These are phyloP conservation scores for Sorex fumeus DNA, from an alignment of 2,113 vertebrate species.

Conservation along the genomic window DNA sequence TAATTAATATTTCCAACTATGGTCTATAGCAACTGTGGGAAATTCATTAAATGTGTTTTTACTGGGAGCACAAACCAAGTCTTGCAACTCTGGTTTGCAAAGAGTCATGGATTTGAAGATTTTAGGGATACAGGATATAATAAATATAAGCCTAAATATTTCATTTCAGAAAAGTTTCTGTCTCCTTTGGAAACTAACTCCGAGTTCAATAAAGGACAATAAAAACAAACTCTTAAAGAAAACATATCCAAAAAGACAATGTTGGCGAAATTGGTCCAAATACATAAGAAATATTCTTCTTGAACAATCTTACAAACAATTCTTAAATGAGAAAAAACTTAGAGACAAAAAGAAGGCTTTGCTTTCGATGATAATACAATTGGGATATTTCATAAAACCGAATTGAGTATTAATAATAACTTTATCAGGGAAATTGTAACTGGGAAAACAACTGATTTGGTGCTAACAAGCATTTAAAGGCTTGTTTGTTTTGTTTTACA, in stretches of 20 bases:
- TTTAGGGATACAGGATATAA: background rate
- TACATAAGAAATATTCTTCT: background rate
- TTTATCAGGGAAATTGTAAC: background rate
- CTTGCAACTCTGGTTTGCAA: background rate
- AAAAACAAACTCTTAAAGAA: background rate
- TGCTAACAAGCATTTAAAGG: background rate
- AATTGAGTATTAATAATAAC: background rate
- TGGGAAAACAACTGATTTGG: background rate
- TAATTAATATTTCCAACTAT: too few relatives aligned
- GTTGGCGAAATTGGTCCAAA: background rate
- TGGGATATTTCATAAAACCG: slow-evolving; percentile 11
- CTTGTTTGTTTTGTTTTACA: background rate
- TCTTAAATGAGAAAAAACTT: background rate
- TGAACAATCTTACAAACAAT: background rate
- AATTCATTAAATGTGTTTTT: background rate
- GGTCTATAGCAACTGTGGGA: background rate
- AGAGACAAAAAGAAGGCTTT: background rate
- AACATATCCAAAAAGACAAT: background rate
- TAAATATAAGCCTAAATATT: background rate
- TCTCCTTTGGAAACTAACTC: too few relatives aligned
- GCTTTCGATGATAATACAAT: background rate
- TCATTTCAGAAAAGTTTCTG: too few relatives aligned
- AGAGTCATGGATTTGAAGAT: background rate
- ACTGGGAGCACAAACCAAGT: background rate
- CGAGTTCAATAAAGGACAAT: background rate